These are phyloP conservation scores for Drosophila colorata DNA, from an alignment of 2,888 invertebrate species.

Conservation along the genomic window DNA sequence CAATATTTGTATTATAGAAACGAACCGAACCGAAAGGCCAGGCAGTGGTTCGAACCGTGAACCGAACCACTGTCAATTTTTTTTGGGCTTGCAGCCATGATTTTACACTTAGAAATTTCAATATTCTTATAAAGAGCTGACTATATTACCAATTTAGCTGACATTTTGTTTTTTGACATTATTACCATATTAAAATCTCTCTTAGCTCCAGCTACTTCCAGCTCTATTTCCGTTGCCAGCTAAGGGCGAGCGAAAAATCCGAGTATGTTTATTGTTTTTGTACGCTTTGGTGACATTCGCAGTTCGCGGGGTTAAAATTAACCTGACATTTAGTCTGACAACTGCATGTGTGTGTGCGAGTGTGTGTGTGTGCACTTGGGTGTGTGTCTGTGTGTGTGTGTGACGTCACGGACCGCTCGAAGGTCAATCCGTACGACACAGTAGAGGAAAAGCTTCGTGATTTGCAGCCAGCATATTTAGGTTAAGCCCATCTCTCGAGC, in stretches of 20 bases:
- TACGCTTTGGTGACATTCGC: conserved; percentile 18
- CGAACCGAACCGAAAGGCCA: too few species aligned
- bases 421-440: conserved; percentile 53
- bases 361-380: too few species aligned
- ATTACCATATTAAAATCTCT: too few species aligned
- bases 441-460: conserved; percentile 43
- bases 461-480: conserved; percentile 60
- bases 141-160: too few species aligned
- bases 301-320: conserved; percentile 39
- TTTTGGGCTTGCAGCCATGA: too few species aligned
- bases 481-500: conserved; percentile 64
- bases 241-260: conserved; percentile 11
- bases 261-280: conserved; percentile 11
- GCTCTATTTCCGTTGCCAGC: conserved; percentile 32
- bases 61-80: too few species aligned
- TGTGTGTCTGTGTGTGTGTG: conserved; percentile 20
- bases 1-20: too few species aligned
- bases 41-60: too few species aligned
- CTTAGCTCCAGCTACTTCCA: neutral
- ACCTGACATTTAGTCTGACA: conserved; percentile 45
- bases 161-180: neutral
- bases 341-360: conserved; percentile 1
- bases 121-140: too few species aligned
- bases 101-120: too few species aligned
- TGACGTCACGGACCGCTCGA: conserved; percentile 68